Evolutionary conservation across 2,113 vertebrate genomes (phyloP), one percentile per base, ranked within the genome.

Genomic region (Siphamia tubifer): DNA sequence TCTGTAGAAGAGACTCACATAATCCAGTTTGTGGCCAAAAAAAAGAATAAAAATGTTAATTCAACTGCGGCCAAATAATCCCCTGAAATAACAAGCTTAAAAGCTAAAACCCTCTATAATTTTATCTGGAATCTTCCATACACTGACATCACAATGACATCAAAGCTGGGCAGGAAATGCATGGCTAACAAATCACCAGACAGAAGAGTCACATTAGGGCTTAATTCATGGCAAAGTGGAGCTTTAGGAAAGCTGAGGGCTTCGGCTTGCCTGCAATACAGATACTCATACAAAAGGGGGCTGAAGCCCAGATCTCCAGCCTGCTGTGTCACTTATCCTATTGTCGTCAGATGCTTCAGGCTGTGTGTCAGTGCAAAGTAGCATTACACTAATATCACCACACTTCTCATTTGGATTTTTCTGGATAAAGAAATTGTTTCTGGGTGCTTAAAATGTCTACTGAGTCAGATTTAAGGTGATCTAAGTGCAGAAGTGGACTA

Each of bases 81-180:
- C 91, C 85, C 89, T 62, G 89, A 90, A 93, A 93, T 93, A 93
- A 92, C 84, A 87, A 73, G 91, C 88, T 92, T 93, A 93, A 87
- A 81, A 85, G 87, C 86, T 90, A 90, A 92, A 92, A 80, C 90
- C 84, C 75, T 87, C 83, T 53, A 91, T 90, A 83, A 91, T 92
- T 90, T 91, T 91, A 93, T 93, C 91, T 85, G 85, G 79, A 86
- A 92, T 93, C 92, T 93, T 90, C 88, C 85, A 91, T 85, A 86
- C 78, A 80, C 80, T 88, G 82, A 88, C 82, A 89, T 87, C 84
- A 92, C 84, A 90, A 90, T 88, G 90, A 91, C 90, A 91, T 93
- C 91, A 93, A 92, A 92, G 90, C 86, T 56, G 77, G 77, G 82
- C 85, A 83, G 89, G 83, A 89, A 88, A 91, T 88, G 89, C 76